Percentiles rank a stretch among this genome's conserved stretches.
Evolutionary conservation across 2,888 invertebrate genomes (phyloP).

Genomic region (Lissocephala sabroskyi): DNA sequence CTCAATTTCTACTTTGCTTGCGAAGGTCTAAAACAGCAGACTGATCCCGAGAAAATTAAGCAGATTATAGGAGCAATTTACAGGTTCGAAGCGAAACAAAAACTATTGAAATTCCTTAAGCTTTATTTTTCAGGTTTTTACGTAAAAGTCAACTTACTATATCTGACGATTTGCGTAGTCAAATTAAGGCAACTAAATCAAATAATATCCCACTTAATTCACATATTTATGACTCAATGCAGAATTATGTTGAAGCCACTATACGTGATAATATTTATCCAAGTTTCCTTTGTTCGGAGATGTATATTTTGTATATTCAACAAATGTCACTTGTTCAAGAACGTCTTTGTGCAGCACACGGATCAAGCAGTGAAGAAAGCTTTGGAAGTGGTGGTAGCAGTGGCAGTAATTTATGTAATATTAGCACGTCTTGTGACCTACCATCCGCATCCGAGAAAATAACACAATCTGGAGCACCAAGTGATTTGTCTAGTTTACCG

Average conservation of each 20-base stretch:
- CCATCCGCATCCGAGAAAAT: slow-evolving; percentile 34
- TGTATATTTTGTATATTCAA: slow-evolving; percentile 89
- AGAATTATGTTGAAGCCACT: slow-evolving; percentile 83
- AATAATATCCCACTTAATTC: slow-evolving; percentile 81
- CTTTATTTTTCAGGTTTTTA: slow-evolving; percentile 77
- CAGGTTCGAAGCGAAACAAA: slow-evolving; percentile 77
- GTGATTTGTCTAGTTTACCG: no score
- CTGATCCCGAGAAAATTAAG: slow-evolving; percentile 80
- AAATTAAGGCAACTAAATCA: slow-evolving; percentile 83
- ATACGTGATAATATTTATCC: slow-evolving; percentile 92
- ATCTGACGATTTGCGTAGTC: slow-evolving; percentile 84
- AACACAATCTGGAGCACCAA: slow-evolving; percentile 24
- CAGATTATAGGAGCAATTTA: slow-evolving; percentile 88
- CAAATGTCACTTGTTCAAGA: slow-evolving; percentile 75
- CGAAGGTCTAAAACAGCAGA: slow-evolving; percentile 86
- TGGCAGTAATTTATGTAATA: slow-evolving; percentile 53
- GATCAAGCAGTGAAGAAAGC: slow-evolving; percentile 55
- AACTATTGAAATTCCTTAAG: background rate
- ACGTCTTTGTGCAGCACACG: slow-evolving; percentile 67
- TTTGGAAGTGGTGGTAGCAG: slow-evolving; percentile 57
- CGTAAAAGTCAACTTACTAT: slow-evolving; percentile 87
- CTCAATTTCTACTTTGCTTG: slow-evolving; percentile 96
- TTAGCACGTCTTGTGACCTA: slow-evolving; percentile 40
- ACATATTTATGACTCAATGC: slow-evolving; percentile 89
- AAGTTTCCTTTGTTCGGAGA: slow-evolving; percentile 92